phyloP scores from a whole-genome alignment of 92 coral and sea anemone genomes.

The Zoanthus sociatus region DNA sequence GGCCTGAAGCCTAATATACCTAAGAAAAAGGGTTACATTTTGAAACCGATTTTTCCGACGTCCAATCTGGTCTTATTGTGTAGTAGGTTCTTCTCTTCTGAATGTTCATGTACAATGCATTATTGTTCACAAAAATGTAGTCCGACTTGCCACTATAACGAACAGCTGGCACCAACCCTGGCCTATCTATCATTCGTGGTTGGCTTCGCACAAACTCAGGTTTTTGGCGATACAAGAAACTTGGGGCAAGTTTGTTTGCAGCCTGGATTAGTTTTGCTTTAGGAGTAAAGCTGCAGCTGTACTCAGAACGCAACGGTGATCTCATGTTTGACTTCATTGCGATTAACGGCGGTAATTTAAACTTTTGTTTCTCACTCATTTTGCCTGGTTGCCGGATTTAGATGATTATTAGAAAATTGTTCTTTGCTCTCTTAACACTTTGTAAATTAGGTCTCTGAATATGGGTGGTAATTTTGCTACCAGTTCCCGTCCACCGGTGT shows the following conservation, averaged over 20 bases:
- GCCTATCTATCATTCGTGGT: constrained; percentile 62
- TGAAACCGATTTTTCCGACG: constrained; percentile 81
- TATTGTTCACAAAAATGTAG: constrained; percentile 79
- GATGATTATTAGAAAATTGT: not conserved
- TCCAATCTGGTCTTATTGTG: constrained; percentile 94
- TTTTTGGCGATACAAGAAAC: constrained; percentile 84
- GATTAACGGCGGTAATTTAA: constrained; percentile 83
- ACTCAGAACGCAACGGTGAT: constrained; percentile 75
- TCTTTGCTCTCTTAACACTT: not conserved
- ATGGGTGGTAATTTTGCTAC: not conserved
- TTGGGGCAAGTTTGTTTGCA: constrained; percentile 83
- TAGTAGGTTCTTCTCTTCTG: constrained; percentile 66
- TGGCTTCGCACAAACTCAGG: constrained; percentile 80
- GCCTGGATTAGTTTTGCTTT: constrained; percentile 80
- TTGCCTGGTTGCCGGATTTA: not conserved
- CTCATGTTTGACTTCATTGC: constrained; percentile 68
- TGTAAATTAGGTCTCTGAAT: not conserved
- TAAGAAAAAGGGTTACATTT: constrained; percentile 92
- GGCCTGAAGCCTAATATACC: too few species aligned
- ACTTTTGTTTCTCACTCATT: constrained; percentile 30
- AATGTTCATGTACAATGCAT: constrained; percentile 78
- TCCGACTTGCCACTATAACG: constrained; percentile 75
- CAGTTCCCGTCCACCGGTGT: not conserved
- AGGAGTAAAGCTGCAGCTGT: constrained; percentile 77
- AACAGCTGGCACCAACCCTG: constrained; percentile 90